phyloP scores from a whole-genome alignment of 1,140 invertebrate genomes.

The Microvelia longipes region DNA sequence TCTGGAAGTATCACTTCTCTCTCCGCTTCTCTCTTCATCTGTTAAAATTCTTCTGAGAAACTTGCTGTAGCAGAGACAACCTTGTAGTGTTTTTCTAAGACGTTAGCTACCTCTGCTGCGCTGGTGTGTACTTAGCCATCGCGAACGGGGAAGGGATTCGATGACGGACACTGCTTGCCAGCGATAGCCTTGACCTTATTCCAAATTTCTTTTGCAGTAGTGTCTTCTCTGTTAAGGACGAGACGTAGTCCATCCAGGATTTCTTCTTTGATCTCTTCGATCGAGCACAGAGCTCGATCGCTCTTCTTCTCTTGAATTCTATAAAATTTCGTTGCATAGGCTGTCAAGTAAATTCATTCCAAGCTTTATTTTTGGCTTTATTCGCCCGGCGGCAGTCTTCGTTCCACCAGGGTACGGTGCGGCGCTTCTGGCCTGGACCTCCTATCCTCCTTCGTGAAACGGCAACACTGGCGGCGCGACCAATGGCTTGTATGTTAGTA shows the following conservation, averaged over 20 bases:
- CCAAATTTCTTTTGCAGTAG: background rate
- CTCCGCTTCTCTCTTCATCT: background rate
- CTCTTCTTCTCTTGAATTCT: background rate
- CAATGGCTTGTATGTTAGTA: no score
- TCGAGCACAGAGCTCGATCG: background rate
- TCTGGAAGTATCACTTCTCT: background rate
- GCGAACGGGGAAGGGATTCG: background rate
- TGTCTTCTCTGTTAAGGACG: background rate
- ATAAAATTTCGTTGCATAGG: background rate
- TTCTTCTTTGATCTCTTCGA: background rate
- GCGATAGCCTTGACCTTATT: background rate
- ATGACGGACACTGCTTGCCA: background rate
- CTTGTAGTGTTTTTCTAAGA: background rate
- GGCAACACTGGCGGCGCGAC: no score
- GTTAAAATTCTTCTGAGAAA: background rate
- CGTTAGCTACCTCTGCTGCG: background rate
- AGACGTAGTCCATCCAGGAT: background rate
- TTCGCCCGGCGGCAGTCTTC: background rate
- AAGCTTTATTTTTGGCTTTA: background rate
- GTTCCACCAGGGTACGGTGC: background rate
- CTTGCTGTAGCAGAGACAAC: background rate
- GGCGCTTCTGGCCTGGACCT: background rate
- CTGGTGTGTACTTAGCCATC: background rate
- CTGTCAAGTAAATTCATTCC: background rate
- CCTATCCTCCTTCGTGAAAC: background rate